Conservation (phyloP, 2,888 invertebrate genomes). For the Cheilosia impressa region DNA sequence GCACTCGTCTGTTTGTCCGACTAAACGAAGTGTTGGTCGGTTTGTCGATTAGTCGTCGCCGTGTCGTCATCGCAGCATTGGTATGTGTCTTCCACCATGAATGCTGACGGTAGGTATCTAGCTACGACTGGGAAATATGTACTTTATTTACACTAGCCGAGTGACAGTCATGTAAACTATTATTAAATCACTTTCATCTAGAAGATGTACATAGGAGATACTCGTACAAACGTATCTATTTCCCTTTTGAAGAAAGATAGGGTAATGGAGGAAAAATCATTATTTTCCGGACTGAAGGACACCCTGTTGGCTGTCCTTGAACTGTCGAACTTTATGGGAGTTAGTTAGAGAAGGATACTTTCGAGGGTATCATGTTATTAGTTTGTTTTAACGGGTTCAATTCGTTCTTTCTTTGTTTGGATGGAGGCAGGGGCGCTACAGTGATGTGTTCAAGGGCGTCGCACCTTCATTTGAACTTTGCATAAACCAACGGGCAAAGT, state of each 20-base stretch:
- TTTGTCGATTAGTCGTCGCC: slow-evolving; percentile 10
- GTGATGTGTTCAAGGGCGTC: slow-evolving; percentile 49
- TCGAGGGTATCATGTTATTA: background rate
- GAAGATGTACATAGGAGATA: background rate
- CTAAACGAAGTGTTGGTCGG: slow-evolving; percentile 3
- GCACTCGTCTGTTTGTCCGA: slow-evolving; percentile 37
- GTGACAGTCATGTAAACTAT: slow-evolving; percentile 35
- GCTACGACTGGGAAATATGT: background rate
- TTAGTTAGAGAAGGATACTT: background rate
- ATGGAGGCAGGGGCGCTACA: too few species aligned
- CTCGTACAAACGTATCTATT: background rate
- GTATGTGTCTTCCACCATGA: slow-evolving; percentile 22
- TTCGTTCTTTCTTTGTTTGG: too few species aligned
- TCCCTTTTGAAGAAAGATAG: background rate
- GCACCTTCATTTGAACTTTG: slow-evolving; percentile 52
- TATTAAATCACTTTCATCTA: slow-evolving; percentile 36
- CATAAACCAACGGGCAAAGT: background rate
- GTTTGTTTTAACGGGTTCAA: too few species aligned
- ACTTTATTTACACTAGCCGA: slow-evolving; percentile 4
- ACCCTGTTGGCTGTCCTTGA: slow-evolving; percentile 45
- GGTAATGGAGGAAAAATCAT: slow-evolving; percentile 19
- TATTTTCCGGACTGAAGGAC: slow-evolving; percentile 58
- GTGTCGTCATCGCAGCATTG: background rate
- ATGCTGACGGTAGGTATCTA: slow-evolving; percentile 11
- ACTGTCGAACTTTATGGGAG: slow-evolving; percentile 35